A percentile compares a stretch with the other conserved stretches of the same genome.
phyloP scores from a whole-genome alignment of 1,140 invertebrate species.

The Drosophila suzukii region DNA sequence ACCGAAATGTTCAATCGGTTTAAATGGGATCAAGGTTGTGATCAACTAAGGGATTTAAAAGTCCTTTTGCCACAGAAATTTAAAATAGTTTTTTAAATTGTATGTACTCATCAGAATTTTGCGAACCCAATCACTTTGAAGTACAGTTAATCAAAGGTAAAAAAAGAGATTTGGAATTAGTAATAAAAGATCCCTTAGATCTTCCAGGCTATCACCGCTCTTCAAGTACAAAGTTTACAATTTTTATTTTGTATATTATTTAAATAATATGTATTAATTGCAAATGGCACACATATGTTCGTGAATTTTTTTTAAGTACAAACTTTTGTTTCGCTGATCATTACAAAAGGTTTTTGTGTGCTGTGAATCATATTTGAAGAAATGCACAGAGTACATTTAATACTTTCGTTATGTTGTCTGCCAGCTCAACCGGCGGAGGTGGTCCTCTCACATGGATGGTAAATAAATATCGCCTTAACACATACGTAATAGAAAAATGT shows the following conservation, averaged over 20 bases:
- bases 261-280: slow-evolving; percentile 43
- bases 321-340: slow-evolving; percentile 19
- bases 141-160: too few species aligned
- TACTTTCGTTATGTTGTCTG: slow-evolving; percentile 47
- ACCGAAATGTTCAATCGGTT: background rate
- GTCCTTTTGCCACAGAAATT: too few species aligned
- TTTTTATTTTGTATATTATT: slow-evolving; percentile 41
- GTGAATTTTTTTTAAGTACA: slow-evolving; percentile 51
- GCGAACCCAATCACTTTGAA: too few species aligned
- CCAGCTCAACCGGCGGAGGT: slow-evolving; percentile 51
- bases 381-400: slow-evolving; percentile 79
- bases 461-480: slow-evolving; percentile 61
- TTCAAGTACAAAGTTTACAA: slow-evolving; percentile 28
- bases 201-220: background rate
- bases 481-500: slow-evolving; percentile 60
- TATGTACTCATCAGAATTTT: too few species aligned
- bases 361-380: slow-evolving; percentile 51
- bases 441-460: slow-evolving; percentile 26
- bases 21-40: slow-evolving; percentile 1
- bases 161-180: background rate
- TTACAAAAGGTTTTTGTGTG: slow-evolving; percentile 31
- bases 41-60: background rate
- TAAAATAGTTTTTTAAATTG: too few species aligned
- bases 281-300: slow-evolving; percentile 61
- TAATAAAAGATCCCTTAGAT: background rate